Percentiles rank a stretch among this genome's conserved stretches.
These are phyloP conservation scores for Nasonovia ribisnigri DNA, from an alignment of 2,888 invertebrate genomes.

Conservation along the genomic window DNA sequence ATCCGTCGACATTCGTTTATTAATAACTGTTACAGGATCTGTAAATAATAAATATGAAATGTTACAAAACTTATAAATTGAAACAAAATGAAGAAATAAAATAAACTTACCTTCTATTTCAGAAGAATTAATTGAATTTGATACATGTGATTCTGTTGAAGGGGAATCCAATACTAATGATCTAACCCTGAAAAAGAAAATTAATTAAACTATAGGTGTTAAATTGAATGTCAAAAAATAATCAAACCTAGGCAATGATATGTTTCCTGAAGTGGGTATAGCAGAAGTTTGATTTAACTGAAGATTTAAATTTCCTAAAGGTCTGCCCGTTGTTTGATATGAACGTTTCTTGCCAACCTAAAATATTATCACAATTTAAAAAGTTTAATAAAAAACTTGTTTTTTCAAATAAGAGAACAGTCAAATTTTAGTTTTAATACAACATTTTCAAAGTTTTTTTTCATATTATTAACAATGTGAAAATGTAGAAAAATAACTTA, in stretches of 20 bases:
- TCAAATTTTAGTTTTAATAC: background rate
- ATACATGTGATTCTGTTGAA: slow-evolving; percentile 55
- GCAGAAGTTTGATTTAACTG: slow-evolving; percentile 55
- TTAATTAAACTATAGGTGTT: background rate
- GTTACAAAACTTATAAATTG: background rate
- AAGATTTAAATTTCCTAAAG: slow-evolving; percentile 49
- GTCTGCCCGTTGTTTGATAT: slow-evolving; percentile 37
- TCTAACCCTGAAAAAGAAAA: slow-evolving; percentile 1
- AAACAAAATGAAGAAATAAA: background rate
- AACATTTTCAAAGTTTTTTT: background rate
- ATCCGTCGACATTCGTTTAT: slow-evolving; percentile 59
- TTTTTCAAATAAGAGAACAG: background rate
- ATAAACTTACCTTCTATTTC: slow-evolving; percentile 48
- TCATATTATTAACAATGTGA: background rate
- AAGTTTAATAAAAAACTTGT: background rate
- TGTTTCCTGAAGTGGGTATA: slow-evolving; percentile 38
- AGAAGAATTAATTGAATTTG: slow-evolving; percentile 56
- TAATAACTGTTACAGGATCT: slow-evolving; percentile 59
- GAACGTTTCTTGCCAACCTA: slow-evolving; percentile 60
- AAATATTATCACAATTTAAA: slow-evolving; percentile 27
- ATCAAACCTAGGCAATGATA: slow-evolving; percentile 43
- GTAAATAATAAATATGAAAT: background rate
- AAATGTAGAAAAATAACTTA: background rate
- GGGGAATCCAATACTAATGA: slow-evolving; percentile 51
- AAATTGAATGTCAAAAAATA: background rate